Conservation (phyloP, 2,888 invertebrate species). For the Craniophora ligustri region DNA sequence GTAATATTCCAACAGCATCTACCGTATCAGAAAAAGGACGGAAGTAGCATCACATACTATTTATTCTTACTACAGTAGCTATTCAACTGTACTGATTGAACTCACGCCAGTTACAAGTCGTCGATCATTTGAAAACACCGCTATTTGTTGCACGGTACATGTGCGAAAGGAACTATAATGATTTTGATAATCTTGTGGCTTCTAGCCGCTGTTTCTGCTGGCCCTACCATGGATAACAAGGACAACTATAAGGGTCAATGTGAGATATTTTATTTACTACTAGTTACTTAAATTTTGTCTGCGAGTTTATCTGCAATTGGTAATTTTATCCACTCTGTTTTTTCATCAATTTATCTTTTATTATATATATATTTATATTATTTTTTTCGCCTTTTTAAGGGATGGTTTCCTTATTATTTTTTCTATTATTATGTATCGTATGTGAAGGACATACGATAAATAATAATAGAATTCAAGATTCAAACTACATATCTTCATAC, state of each 20-base stretch:
- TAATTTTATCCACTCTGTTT: too few species aligned
- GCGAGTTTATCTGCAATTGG: too few species aligned
- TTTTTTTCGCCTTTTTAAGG: too few species aligned
- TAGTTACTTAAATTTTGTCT: too few species aligned
- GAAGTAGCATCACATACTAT: not conserved
- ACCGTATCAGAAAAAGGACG: conserved; percentile 17
- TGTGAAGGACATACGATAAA: too few species aligned
- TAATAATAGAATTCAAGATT: too few species aligned
- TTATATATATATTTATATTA: too few species aligned
- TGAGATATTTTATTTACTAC: conserved; percentile 49
- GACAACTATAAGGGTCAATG: conserved; percentile 65
- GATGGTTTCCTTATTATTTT: too few species aligned
- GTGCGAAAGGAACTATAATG: conserved; percentile 16
- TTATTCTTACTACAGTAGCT: conserved; percentile 12
- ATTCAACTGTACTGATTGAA: conserved; percentile 18
- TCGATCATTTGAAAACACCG: conserved; percentile 9
- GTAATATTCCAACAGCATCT: not conserved
- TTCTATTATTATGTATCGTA: too few species aligned
- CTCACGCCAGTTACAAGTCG: not conserved
- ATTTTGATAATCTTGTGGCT: conserved; percentile 25
- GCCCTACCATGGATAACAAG: conserved; percentile 13
- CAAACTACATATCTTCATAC: too few species aligned
- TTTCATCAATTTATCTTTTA: too few species aligned
- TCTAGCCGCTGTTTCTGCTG: conserved; percentile 10
- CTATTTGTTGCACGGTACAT: conserved; percentile 7